These are phyloP conservation scores for Sycophila sp. DNA, from an alignment of 1,140 invertebrate genomes.

Conservation along the genomic window DNA sequence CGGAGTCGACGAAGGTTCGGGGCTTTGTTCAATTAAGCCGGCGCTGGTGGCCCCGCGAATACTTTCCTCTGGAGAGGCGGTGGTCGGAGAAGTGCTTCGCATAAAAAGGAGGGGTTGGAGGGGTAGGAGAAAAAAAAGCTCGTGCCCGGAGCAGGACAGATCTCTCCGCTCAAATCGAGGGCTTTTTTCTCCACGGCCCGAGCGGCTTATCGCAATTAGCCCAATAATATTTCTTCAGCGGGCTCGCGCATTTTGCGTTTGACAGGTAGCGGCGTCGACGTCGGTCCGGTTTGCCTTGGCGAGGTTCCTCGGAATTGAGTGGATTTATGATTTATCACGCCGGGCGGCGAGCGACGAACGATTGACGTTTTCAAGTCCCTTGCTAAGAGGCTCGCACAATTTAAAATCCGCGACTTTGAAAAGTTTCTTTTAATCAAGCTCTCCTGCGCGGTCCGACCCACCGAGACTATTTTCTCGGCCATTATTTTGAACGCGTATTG, in stretches of 20 bases:
- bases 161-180: constrained; percentile 17
- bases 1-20: constrained; percentile 50
- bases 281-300: no score
- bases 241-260: constrained; percentile 4
- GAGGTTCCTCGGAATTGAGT: constrained; percentile 25
- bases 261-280: constrained; percentile 19
- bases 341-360: no score
- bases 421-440: no score
- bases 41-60: constrained; percentile 53
- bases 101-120: constrained; percentile 50
- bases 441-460: background rate
- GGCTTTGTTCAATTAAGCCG: constrained; percentile 66
- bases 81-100: constrained; percentile 42
- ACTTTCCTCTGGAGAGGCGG: constrained; percentile 60
- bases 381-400: background rate
- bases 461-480: background rate
- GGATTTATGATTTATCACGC: constrained; percentile 33
- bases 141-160: constrained; percentile 21
- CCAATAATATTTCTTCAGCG: constrained; percentile 37
- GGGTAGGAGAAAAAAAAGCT: no score
- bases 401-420: background rate
- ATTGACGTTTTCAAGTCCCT: constrained; percentile 13
- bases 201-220: constrained; percentile 37
- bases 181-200: constrained; percentile 16
- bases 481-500: background rate